Percentiles rank a stretch among this genome's conserved stretches.
These are phyloP conservation scores for Ifrita kowaldi DNA, from an alignment of 2,113 vertebrate genomes.

Conservation along the genomic window DNA sequence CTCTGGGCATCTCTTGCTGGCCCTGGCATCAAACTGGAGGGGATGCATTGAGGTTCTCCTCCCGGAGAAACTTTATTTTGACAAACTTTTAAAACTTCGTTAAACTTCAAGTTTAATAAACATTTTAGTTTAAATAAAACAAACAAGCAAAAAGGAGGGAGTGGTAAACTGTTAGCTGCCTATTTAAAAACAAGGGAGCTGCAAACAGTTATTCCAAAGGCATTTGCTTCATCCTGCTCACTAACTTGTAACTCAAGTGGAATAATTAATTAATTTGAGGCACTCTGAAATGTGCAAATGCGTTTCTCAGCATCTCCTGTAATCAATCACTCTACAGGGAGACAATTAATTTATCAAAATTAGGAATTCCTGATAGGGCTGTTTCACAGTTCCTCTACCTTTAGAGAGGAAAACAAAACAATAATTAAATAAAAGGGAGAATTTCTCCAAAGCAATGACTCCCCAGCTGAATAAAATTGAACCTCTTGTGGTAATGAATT, in stretches of 20 bases:
- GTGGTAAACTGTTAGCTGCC: neutral
- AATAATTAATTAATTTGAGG: slow-evolving; percentile 39
- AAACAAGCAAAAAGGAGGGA: neutral
- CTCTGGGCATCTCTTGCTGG: neutral
- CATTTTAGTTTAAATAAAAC: neutral
- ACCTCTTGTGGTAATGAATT: neutral
- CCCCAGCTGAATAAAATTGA: neutral
- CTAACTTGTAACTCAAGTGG: neutral
- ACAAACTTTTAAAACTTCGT: neutral
- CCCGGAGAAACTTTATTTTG: neutral
- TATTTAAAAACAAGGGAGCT: neutral
- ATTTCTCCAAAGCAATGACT: neutral
- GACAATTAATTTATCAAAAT: slow-evolving; percentile 53
- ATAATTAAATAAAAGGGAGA: neutral
- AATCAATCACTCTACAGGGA: neutral
- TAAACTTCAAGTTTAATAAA: neutral
- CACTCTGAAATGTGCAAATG: neutral
- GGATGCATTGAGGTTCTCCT: neutral
- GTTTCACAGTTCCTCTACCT: neutral
- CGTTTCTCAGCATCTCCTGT: neutral
- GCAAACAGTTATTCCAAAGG: neutral
- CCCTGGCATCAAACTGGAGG: neutral
- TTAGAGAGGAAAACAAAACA: neutral
- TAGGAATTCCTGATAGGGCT: neutral
- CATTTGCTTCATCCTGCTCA: neutral